Evolutionary conservation across 2,888 invertebrate species (phyloP), one percentile per base, ranked within the genome.

Genomic region (Ophion obscuratus): DNA sequence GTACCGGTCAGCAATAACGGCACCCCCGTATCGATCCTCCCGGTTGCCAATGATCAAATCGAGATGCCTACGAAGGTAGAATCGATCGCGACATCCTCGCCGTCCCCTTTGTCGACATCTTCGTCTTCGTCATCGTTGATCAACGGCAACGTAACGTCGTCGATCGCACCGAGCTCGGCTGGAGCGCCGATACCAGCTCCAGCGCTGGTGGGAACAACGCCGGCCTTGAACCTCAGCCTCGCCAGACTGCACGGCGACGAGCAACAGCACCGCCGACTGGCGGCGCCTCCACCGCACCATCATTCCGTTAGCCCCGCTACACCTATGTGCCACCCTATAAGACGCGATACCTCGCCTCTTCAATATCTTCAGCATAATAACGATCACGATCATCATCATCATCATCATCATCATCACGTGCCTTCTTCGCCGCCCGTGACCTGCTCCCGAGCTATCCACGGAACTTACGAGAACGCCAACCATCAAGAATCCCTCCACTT

Each of bases 171-270:
- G 88, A 89, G 90, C 88, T 87, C 85, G 68, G 86, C 40, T 5
- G 53, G 71, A 67, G 75, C 82, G 76, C 79, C 88, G 89, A 88
- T 89, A 88, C 88, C 88, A 88, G 87, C 91, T 91, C 91, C 91
- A 90, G 91, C 89, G 86, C 27, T 44, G 73, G 68, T 66, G 59
- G 81, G 36, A 88, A 66, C 90, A 87, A 71, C 78, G 92, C 92
- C 94, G 93, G 93, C 94, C 94, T 94, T 94, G 94, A 94, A 94
- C 94, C 94, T 94, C 91, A 93, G 92, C 90, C 92, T 92, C 92
- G 93, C 94, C 93, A 94, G 94, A 94, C 94, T 94, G 94, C 94
- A 92, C 91, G 93, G 93, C 93, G 93, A 93, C 93, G 93, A 92
- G 90, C 87, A 89, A 84, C 90, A 88, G 53, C 90, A 84, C 89